Base-by-base conservation (phyloP, 2,888 invertebrate species). In the Lathronympha strigana region DNA sequence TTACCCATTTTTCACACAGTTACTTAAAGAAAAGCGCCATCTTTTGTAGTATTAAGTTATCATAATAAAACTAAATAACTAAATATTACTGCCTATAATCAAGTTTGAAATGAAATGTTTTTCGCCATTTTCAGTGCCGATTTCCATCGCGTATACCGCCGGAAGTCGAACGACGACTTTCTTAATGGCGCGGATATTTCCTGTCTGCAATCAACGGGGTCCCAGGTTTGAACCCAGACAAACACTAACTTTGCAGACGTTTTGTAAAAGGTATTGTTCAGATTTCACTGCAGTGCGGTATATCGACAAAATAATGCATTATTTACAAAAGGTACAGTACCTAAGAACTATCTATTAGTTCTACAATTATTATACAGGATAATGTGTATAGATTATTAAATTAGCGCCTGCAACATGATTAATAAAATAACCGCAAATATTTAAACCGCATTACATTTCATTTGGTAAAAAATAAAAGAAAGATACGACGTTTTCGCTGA, bases 131-230 rank as follows among this genome's bases (percentile, higher is more conserved):
- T 31, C 13, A 21, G n/a, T 6, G 4, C 19, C 21, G 9, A 57
- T 45, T 57, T 45, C 43, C 55, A 43, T 6, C 43, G 43, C 28
- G 43, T 28, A 13, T 17, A 45, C 31, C 5, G 17, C 31, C 57
- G 57, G 57, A 57, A 57, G 78, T 73, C 80, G 77, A 76, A 79
- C 81, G 79, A 74, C 77, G 81, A 79, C 77, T 84, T 83, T 87
- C 83, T 83, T 87, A 89, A 89, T 87, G 88, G 86, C 83, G 87
- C 79, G 86, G 85, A 87, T 87, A 87, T 87, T 90, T 87, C 86
- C 81, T 81, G 79, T 79, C 81, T 85, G 86, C 54, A 13, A 8
- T 23, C 17, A 40, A 45, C 31, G 31, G 31, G 21, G 43, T 55
- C 31, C 31, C n/a, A 31, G 40, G 57, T 45, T 57, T 5, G n/a